A percentile compares a stretch with the other conserved stretches of the same genome.
phyloP scores from a whole-genome alignment of 2,888 invertebrate species.

The Pinctada fucata region DNA sequence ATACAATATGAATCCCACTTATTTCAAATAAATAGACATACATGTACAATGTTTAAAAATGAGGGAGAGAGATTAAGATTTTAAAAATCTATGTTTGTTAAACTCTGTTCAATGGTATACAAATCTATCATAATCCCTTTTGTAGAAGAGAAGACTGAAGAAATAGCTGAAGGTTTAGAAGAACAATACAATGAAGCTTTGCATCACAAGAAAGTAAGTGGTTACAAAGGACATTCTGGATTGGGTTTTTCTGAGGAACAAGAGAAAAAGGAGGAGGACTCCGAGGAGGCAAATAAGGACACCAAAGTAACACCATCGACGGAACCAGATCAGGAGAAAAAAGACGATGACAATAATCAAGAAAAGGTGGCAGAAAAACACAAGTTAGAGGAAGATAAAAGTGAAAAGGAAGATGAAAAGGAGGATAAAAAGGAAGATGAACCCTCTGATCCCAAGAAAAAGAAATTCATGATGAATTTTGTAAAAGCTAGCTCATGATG shows the following conservation, averaged over 20 bases:
- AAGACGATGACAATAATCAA: conserved; percentile 34
- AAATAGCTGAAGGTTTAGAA: conserved; percentile 62
- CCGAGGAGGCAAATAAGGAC: conserved; percentile 15
- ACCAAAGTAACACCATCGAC: conserved; percentile 1
- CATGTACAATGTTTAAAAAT: no score
- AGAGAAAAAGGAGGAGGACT: conserved; percentile 18
- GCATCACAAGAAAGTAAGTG: conserved; percentile 66
- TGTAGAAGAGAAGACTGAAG: conserved; percentile 53
- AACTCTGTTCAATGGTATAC: no score
- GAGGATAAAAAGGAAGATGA: conserved; percentile 5
- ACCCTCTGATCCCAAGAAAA: conserved; percentile 24
- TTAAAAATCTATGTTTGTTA: no score
- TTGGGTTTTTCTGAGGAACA: conserved; percentile 65
- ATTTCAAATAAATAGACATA: no score
- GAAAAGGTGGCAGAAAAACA: conserved; percentile 37
- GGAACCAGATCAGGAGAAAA: conserved; percentile 31
- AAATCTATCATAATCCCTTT: no score
- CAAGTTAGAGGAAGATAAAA: conserved; percentile 34
- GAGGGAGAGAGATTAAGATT: no score
- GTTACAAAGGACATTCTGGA: conserved; percentile 66
- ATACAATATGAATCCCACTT: no score
- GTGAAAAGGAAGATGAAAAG: conserved; percentile 7
- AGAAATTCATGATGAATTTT: conserved; percentile 61
- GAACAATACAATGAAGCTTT: conserved; percentile 71
- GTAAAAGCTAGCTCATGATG: conserved; percentile 61